Conservation (phyloP, 2,797 vertebrate species). For the Sparidentex hasta region DNA sequence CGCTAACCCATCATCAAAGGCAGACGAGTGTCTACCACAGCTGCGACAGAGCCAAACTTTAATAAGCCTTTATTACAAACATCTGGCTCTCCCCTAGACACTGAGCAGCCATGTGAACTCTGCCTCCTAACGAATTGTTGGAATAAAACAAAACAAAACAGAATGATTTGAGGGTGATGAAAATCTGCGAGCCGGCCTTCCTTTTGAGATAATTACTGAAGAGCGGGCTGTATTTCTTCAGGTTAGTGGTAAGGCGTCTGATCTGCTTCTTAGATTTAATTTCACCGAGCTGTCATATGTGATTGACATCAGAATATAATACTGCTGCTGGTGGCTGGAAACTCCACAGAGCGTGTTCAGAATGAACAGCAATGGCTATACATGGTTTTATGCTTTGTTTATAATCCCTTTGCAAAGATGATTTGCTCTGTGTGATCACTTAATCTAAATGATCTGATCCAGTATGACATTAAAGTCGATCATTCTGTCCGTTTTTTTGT, state of each 20-base stretch:
- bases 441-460: slow-evolving; percentile 18
- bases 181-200: slow-evolving; percentile 56
- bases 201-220: slow-evolving; percentile 48
- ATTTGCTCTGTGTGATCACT: slow-evolving; percentile 16
- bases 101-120: slow-evolving; percentile 60
- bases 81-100: slow-evolving; percentile 76
- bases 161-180: slow-evolving; percentile 64
- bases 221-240: slow-evolving; percentile 36
- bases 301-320: slow-evolving; percentile 56
- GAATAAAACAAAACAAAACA: slow-evolving; percentile 71
- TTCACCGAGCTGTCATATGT: slow-evolving; percentile 41
- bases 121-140: slow-evolving; percentile 68
- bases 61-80: slow-evolving; percentile 85
- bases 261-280: slow-evolving; percentile 48
- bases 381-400: slow-evolving; percentile 25
- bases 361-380: slow-evolving; percentile 7
- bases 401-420: slow-evolving; percentile 16
- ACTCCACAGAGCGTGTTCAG: slow-evolving; percentile 31
- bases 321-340: slow-evolving; percentile 37
- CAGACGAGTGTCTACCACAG: slow-evolving; percentile 78
- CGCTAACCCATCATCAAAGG: slow-evolving; percentile 82
- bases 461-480: slow-evolving; percentile 7
- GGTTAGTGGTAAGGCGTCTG: slow-evolving; percentile 41
- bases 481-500: slow-evolving; percentile 41
- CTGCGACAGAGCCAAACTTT: slow-evolving; percentile 75